phyloP scores from a whole-genome alignment of 1,140 invertebrate species.

The Microplitis demolitor region DNA sequence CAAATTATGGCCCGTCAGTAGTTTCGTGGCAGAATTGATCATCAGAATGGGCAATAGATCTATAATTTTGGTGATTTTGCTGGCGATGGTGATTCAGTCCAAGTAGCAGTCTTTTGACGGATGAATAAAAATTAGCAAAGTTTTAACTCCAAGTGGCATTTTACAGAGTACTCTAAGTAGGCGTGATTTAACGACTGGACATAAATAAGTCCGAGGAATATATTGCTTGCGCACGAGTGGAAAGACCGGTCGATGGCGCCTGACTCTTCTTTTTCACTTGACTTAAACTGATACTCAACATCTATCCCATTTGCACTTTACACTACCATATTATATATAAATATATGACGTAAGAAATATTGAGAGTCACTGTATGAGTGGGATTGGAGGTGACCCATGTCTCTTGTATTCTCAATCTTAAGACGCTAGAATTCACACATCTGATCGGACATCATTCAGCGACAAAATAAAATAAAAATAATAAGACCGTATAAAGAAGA shows the following conservation, averaged over 20 bases:
- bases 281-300: not conserved
- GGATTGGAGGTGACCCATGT: no score
- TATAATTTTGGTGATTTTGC: no score
- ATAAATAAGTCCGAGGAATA: slow-evolving; percentile 27
- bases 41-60: no score
- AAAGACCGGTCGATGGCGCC: slow-evolving; percentile 29
- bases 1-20: no score
- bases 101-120: no score
- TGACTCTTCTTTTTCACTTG: slow-evolving; percentile 5
- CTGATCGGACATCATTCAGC: not conserved
- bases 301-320: not conserved
- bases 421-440: no score
- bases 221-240: slow-evolving; percentile 25
- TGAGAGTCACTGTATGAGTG: not conserved
- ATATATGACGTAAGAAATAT: not conserved
- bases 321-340: not conserved
- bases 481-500: not conserved
- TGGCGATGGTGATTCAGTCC: no score
- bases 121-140: no score
- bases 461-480: not conserved
- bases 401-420: no score
- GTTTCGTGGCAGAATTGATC: no score
- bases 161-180: slow-evolving; percentile 22
- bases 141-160: not conserved
- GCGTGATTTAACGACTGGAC: slow-evolving; percentile 31